A percentile compares a stretch with the other conserved stretches of the same genome.
Evolutionary conservation across 2,888 invertebrate genomes (phyloP).

Genomic region (Drosophila flavopinicola): DNA sequence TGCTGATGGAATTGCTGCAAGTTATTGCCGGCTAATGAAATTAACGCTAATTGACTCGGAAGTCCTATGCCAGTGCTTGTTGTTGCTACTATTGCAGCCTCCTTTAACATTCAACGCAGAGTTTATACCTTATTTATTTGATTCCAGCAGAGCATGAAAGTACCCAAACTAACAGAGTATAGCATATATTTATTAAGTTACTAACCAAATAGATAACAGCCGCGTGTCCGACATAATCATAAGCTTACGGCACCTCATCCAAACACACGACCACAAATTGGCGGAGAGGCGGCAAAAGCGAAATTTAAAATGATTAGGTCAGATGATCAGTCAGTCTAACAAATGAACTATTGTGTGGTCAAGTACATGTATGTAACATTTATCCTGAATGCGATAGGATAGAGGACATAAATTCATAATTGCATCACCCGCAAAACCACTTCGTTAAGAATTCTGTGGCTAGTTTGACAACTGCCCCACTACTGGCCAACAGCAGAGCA

Average conservation of each 20-base stretch:
- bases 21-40: conserved; percentile 79
- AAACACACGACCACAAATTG: conserved; percentile 42
- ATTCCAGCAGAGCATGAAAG: neutral
- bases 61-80: conserved; percentile 31
- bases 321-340: conserved; percentile 28
- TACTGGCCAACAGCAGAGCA: conserved; percentile 5
- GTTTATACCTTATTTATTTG: conserved; percentile 4
- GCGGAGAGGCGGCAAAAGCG: conserved; percentile 39
- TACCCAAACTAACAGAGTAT: neutral
- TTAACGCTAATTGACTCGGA: conserved; percentile 76
- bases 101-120: neutral
- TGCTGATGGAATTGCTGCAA: conserved; percentile 70
- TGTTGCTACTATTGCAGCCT: neutral
- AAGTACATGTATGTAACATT: neutral
- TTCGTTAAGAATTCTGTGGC: conserved; percentile 75
- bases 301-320: conserved; percentile 56
- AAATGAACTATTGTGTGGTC: conserved; percentile 49
- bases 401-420: conserved; percentile 73
- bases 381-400: conserved; percentile 1
- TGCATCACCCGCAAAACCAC: conserved; percentile 74
- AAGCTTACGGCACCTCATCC: conserved; percentile 1
- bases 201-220: neutral
- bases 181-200: neutral
- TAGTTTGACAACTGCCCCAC: conserved; percentile 50
- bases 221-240: neutral